Evolutionary conservation across 1,140 invertebrate genomes (phyloP).

Genomic region (Drosophila sp.): DNA sequence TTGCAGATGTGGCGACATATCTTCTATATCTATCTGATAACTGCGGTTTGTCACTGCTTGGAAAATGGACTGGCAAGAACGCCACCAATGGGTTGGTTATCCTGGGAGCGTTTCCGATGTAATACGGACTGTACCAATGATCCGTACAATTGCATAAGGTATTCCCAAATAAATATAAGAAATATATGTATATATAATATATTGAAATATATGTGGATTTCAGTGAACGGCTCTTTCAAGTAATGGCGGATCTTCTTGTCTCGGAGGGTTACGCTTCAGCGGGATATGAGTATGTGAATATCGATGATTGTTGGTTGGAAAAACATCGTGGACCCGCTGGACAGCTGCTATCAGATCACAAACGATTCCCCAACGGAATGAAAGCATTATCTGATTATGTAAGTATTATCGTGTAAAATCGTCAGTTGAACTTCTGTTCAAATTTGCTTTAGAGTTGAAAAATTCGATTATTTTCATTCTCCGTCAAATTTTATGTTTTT

Average conservation of each 20-base stretch:
- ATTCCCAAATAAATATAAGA: constrained; percentile 46
- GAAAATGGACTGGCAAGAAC: constrained; percentile 94
- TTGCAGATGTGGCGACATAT: constrained; percentile 12
- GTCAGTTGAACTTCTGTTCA: too few relatives aligned
- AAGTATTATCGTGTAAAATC: constrained; percentile 86
- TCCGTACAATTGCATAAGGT: constrained; percentile 97
- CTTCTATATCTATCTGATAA: constrained; percentile 41
- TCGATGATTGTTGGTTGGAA: constrained; percentile 98
- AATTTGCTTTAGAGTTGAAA: too few relatives aligned
- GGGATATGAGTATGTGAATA: constrained; percentile 97
- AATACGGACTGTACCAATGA: constrained; percentile 96
- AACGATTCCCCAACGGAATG: constrained; percentile 96
- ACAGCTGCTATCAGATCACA: constrained; percentile 93
- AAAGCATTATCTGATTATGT: constrained; percentile 96
- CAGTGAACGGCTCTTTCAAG: constrained; percentile 95
- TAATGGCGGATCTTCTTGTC: constrained; percentile 96
- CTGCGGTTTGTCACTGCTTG: constrained; percentile 79
- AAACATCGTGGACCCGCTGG: constrained; percentile 90
- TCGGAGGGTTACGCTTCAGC: constrained; percentile 94
- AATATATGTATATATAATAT: neutral
- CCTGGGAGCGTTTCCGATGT: constrained; percentile 96
- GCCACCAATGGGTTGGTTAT: constrained; percentile 94
- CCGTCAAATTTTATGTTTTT: too few relatives aligned
- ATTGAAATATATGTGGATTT: neutral
- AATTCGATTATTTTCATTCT: too few relatives aligned